A percentile compares a stretch with the other conserved stretches of the same genome.
Evolutionary conservation across 2,113 vertebrate species (phyloP).

Genomic region (Pantherophis guttatus): DNA sequence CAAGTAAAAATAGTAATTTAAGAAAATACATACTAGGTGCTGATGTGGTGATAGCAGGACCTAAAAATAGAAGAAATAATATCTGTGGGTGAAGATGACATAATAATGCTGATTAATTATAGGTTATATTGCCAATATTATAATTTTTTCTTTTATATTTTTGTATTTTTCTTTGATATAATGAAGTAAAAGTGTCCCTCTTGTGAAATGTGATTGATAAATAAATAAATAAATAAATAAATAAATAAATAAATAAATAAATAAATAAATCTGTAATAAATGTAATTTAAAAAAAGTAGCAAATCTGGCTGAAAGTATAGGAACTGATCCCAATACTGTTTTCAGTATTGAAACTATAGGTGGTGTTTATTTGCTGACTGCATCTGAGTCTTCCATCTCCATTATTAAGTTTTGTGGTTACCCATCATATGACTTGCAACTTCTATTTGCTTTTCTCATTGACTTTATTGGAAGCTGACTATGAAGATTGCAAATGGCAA

Average conservation of each 20-base stretch:
- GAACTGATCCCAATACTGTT: neutral
- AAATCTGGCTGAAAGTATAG: neutral
- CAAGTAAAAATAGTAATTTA: neutral
- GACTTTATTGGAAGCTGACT: too few species aligned
- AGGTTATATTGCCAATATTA: neutral
- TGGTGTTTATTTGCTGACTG: rapidly evolving
- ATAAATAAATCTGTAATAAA: neutral
- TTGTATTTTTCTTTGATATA: neutral
- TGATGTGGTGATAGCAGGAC: neutral
- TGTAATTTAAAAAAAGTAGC: too few species aligned
- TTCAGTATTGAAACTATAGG: neutral
- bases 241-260: too few species aligned
- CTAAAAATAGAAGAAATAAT: neutral
- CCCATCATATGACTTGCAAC: too few species aligned
- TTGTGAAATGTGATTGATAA: neutral
- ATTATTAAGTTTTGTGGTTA: neutral
- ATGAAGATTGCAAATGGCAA: too few species aligned
- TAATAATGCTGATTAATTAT: neutral
- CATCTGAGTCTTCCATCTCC: neutral
- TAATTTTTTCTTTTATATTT: neutral
- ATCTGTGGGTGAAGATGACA: neutral
- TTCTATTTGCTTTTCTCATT: too few species aligned
- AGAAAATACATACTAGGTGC: neutral
- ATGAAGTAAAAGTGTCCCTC: neutral
- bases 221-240: too few species aligned